phyloP scores from a whole-genome alignment of 2,888 invertebrate genomes.

The Esperia sulphurella region DNA sequence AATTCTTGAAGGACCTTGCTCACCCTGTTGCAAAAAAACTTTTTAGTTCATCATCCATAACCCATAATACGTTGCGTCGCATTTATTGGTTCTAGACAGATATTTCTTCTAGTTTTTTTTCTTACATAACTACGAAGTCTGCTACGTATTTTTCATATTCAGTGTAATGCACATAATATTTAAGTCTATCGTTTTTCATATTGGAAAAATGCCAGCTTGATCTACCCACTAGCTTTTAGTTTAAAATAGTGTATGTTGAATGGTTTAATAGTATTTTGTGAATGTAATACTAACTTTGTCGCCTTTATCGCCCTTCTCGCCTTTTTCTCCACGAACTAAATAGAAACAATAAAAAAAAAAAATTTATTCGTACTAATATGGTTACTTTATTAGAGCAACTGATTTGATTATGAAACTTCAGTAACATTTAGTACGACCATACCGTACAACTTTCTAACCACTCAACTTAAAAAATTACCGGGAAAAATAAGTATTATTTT shows the following conservation, averaged over 20 bases:
- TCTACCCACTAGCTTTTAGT: neutral
- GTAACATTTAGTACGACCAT: too few relatives aligned
- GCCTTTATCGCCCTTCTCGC: constrained; percentile 23
- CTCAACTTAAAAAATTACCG: too few relatives aligned
- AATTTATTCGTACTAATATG: neutral
- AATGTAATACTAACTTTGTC: constrained; percentile 13
- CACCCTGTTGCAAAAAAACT: constrained; percentile 29
- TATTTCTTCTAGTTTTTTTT: too few relatives aligned
- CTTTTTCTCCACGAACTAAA: constrained; percentile 21
- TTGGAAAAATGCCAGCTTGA: neutral
- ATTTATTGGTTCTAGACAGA: too few relatives aligned
- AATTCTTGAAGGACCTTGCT: constrained; percentile 31
- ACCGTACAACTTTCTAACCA: too few relatives aligned
- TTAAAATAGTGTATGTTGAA: neutral
- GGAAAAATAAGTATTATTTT: too few relatives aligned
- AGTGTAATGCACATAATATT: neutral
- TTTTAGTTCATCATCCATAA: too few relatives aligned
- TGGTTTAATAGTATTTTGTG: neutral
- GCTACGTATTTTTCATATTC: neutral
- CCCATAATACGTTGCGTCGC: too few relatives aligned
- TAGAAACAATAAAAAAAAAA: constrained; percentile 15
- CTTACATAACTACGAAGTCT: too few relatives aligned
- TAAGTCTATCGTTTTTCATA: neutral
- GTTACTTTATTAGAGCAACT: too few relatives aligned
- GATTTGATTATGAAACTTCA: too few relatives aligned